These are phyloP conservation scores for Chamaedrilus cognettii DNA, from an alignment of 2,888 invertebrate genomes.

Conservation along the genomic window DNA sequence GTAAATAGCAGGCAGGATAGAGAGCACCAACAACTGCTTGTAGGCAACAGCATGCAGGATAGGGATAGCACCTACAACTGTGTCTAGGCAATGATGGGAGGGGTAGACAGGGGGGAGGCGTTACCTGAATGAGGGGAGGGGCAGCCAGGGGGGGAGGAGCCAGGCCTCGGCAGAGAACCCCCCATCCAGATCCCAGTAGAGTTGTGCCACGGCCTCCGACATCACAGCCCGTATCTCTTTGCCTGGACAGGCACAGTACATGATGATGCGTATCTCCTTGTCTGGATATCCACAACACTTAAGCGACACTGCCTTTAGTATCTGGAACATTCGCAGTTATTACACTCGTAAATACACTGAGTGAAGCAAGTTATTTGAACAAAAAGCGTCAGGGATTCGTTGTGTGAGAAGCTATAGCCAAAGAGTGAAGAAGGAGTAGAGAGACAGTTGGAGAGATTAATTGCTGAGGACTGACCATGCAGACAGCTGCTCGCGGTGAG, in stretches of 20 bases:
- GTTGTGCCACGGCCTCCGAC: slow-evolving; percentile 47
- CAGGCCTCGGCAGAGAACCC: slow-evolving; percentile 49
- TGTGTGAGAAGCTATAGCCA: no score
- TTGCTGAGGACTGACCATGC: slow-evolving; percentile 47
- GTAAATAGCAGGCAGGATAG: not conserved
- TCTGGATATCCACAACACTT: no score
- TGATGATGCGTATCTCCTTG: no score
- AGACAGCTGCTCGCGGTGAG: slow-evolving; percentile 52
- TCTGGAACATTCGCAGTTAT: no score
- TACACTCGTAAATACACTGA: no score
- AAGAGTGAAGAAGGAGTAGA: no score
- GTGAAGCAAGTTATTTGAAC: no score
- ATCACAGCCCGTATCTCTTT: slow-evolving; percentile 44
- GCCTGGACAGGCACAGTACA: no score
- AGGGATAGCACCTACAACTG: not conserved
- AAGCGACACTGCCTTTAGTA: no score
- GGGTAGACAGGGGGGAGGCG: no score
- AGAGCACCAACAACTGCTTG: not conserved
- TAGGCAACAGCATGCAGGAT: not conserved
- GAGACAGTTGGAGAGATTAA: no score
- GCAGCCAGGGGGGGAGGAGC: slow-evolving; percentile 53
- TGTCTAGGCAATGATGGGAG: not conserved
- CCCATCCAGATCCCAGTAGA: slow-evolving; percentile 50
- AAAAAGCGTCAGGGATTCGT: no score
- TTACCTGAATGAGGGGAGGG: slow-evolving; percentile 50